Percentiles rank a stretch among this genome's conserved stretches.
phyloP scores from a whole-genome alignment of 37 sponge, comb jelly and placozoan genomes.

The Petrosia ficiformis region DNA sequence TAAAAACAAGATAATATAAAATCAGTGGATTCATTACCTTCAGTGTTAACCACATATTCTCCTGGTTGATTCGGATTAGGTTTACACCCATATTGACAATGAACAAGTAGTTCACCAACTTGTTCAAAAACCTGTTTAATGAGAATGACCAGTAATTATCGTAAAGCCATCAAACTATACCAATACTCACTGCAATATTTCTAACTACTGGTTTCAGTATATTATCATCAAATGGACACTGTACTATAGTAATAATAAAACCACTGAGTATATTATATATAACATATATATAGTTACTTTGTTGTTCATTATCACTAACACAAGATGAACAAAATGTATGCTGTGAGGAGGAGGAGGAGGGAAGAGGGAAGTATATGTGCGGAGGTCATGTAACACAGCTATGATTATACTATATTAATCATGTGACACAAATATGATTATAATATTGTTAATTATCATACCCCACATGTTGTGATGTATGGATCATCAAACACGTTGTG shows the following conservation, averaged over 20 bases:
- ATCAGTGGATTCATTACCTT: slow-evolving; percentile 35
- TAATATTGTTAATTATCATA: slow-evolving; percentile 10
- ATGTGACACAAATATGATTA: not conserved
- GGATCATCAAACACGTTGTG: slow-evolving; percentile 61
- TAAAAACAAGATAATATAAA: not conserved
- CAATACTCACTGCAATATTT: slow-evolving; percentile 64
- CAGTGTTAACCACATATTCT: slow-evolving; percentile 40
- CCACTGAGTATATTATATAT: not conserved
- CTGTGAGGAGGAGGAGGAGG: too few species aligned
- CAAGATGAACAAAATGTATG: slow-evolving; percentile 73
- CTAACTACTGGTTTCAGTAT: slow-evolving; percentile 54
- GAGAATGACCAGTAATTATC: not conserved
- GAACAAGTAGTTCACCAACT: slow-evolving; percentile 71
- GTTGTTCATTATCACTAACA: slow-evolving; percentile 20
- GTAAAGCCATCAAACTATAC: not conserved
- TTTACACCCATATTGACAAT: slow-evolving; percentile 83
- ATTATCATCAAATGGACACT: slow-evolving; percentile 60
- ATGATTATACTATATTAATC: too few species aligned
- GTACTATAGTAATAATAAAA: slow-evolving; percentile 10
- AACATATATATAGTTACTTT: slow-evolving; percentile 7
- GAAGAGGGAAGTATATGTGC: too few species aligned
- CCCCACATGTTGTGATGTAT: slow-evolving; percentile 81
- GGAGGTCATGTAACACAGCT: too few species aligned
- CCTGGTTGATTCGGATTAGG: slow-evolving; percentile 17
- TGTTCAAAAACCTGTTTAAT: slow-evolving; percentile 74